Evolutionary conservation across 2,113 vertebrate genomes (phyloP).

Genomic region (Prionailurus bengalensis): DNA sequence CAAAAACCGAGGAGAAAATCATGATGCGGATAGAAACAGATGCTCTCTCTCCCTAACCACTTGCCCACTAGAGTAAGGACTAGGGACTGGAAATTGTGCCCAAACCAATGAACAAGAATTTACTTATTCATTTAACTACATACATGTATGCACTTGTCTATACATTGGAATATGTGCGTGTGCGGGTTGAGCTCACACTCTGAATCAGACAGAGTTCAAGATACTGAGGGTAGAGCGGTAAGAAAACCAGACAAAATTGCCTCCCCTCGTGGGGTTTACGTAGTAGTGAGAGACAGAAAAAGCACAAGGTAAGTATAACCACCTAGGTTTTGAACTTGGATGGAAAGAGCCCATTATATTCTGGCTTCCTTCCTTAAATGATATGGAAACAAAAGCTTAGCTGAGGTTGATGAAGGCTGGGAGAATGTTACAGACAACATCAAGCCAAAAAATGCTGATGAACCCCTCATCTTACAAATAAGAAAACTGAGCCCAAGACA

Average conservation of each 20-base stretch:
- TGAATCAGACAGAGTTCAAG: not conserved
- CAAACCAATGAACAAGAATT: not conserved
- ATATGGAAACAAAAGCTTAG: not conserved
- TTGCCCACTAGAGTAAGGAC: not conserved
- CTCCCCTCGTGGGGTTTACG: not conserved
- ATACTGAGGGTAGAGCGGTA: rapidly evolving
- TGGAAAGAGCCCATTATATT: not conserved
- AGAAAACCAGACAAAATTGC: not conserved
- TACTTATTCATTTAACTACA: not conserved
- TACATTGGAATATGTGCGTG: not conserved
- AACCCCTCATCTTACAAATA: not conserved
- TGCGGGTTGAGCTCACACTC: not conserved
- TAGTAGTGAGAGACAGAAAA: not conserved
- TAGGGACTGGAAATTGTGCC: not conserved
- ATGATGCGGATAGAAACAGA: not conserved
- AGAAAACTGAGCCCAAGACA: not conserved
- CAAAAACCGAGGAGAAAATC: not conserved
- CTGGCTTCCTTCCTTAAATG: not conserved
- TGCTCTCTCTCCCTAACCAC: too few relatives aligned
- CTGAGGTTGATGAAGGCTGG: not conserved
- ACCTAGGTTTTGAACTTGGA: too few relatives aligned
- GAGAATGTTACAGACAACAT: not conserved
- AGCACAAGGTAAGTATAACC: not conserved
- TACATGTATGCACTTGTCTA: too few relatives aligned
- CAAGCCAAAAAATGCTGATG: not conserved